Percentiles rank a stretch among this genome's conserved stretches.
These are phyloP conservation scores for Austrolebias charrua DNA, from an alignment of 2,797 vertebrate genomes.

Conservation along the genomic window DNA sequence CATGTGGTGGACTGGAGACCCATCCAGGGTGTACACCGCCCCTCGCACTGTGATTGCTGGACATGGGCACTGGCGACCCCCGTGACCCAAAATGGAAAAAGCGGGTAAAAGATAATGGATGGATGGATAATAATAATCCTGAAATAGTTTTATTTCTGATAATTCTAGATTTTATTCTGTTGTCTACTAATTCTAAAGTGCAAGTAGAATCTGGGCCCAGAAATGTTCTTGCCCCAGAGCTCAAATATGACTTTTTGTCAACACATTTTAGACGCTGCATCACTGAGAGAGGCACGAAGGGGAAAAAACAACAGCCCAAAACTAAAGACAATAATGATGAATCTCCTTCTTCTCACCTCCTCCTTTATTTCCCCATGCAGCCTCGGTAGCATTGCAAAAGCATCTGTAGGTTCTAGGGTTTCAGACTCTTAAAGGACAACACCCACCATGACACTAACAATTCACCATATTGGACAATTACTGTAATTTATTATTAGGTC, in stretches of 20 bases:
- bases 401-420: constrained; percentile 71
- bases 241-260: constrained; percentile 48
- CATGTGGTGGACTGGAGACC: too few species aligned
- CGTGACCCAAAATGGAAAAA: too few species aligned
- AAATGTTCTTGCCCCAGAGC: constrained; percentile 40
- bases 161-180: constrained; percentile 6
- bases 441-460: too few species aligned
- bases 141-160: not conserved
- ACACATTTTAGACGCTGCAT: constrained; percentile 62
- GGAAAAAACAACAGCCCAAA: constrained; percentile 56
- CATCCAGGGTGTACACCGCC: too few species aligned
- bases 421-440: constrained; percentile 68
- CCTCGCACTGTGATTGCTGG: too few species aligned
- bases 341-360: constrained; percentile 46
- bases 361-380: constrained; percentile 65
- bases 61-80: too few species aligned
- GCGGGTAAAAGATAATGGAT: too few species aligned
- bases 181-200: constrained; percentile 25
- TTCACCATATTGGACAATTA: too few species aligned
- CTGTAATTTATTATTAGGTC: too few species aligned
- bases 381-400: constrained; percentile 74
- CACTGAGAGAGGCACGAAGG: constrained; percentile 62
- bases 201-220: constrained; percentile 23
- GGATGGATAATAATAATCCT: not conserved
- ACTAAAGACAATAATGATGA: constrained; percentile 59